phyloP scores from a whole-genome alignment of 2,888 invertebrate genomes.

The Polylopha cassiicola region DNA sequence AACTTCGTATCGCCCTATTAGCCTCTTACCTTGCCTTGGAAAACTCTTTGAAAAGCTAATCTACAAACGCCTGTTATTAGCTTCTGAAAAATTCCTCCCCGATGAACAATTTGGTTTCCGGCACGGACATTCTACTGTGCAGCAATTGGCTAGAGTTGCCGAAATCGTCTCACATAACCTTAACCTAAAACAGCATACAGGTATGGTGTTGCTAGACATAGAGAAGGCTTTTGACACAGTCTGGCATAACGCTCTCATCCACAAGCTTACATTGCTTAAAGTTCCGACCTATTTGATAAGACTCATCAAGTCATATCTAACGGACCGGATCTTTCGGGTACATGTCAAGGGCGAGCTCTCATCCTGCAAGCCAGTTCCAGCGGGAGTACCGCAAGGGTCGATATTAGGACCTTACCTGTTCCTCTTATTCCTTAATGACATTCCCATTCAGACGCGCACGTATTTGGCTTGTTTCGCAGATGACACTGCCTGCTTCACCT shows the following conservation, averaged over 20 bases:
- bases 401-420: conserved; percentile 18
- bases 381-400: too few species aligned
- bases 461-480: conserved; percentile 18
- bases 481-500: conserved; percentile 17
- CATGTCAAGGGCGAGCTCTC: neutral
- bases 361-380: too few species aligned
- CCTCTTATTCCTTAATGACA: conserved; percentile 14
- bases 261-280: conserved; percentile 1
- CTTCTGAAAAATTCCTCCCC: neutral
- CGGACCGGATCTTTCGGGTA: conserved; percentile 3
- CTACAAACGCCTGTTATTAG: neutral
- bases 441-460: conserved; percentile 12
- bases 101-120: neutral
- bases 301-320: conserved; percentile 4
- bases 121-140: conserved; percentile 2
- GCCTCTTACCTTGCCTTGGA: neutral
- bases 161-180: neutral
- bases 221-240: too few species aligned
- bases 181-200: conserved; percentile 1
- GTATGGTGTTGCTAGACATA: too few species aligned
- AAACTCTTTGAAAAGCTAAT: neutral
- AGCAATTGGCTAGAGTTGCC: conserved; percentile 4
- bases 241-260: conserved; percentile 5
- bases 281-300: neutral
- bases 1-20: too few species aligned